phyloP scores from a whole-genome alignment of 2,888 invertebrate species.

The Cylloceria caligata region DNA sequence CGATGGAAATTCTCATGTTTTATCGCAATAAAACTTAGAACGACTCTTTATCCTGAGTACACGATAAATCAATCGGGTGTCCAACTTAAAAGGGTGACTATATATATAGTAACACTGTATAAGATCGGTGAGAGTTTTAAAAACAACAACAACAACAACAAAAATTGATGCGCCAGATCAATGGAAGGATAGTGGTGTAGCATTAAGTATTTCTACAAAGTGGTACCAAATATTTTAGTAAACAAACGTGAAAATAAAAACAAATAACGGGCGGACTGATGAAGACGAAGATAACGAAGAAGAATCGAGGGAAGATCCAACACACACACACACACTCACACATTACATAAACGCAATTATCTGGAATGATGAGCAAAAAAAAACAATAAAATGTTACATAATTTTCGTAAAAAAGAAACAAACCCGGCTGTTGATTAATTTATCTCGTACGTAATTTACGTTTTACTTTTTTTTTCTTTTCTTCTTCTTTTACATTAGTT shows the following conservation, averaged over 20 bases:
- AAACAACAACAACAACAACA: constrained; percentile 11
- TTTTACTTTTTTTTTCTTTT: constrained; percentile 10
- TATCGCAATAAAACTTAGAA: constrained; percentile 73
- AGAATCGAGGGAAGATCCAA: constrained; percentile 72
- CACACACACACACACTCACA: constrained; percentile 76
- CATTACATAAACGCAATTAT: constrained; percentile 68
- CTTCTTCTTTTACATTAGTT: not conserved
- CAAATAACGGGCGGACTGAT: constrained; percentile 10
- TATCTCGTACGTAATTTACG: constrained; percentile 36
- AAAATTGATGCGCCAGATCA: not conserved
- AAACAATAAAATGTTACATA: constrained; percentile 81
- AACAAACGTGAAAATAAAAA: constrained; percentile 66
- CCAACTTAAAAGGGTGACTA: constrained; percentile 17
- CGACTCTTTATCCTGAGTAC: constrained; percentile 38
- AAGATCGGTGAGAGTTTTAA: constrained; percentile 25
- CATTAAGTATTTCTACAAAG: constrained; percentile 76
- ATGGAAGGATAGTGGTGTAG: constrained; percentile 70
- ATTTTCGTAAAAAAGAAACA: constrained; percentile 76
- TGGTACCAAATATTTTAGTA: constrained; percentile 81
- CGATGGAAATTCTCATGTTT: constrained; percentile 77
- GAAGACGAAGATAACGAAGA: constrained; percentile 42
- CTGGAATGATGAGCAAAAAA: constrained; percentile 68
- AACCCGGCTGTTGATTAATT: constrained; percentile 41
- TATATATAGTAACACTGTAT: constrained; percentile 16
- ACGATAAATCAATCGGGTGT: constrained; percentile 4